A percentile compares a stretch with the other conserved stretches of the same genome.
These are phyloP conservation scores for Agrotis clavis DNA, from an alignment of 2,888 invertebrate species.

Conservation along the genomic window DNA sequence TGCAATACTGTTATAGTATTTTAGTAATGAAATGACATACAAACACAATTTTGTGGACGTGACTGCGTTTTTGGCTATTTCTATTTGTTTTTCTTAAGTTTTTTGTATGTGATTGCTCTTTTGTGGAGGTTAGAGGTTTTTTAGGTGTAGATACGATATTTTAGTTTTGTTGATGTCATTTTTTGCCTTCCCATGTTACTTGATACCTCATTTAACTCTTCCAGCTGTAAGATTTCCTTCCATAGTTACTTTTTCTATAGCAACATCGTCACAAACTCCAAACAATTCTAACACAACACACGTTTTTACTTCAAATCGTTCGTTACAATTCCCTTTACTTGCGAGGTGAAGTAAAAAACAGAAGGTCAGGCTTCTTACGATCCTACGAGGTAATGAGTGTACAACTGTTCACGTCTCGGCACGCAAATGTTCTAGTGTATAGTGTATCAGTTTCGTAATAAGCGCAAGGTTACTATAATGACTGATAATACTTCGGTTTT, in stretches of 20 bases:
- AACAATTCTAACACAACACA: constrained; percentile 40
- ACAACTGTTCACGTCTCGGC: constrained; percentile 68
- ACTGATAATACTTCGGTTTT: constrained; percentile 60
- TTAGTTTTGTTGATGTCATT: background rate
- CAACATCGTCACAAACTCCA: background rate
- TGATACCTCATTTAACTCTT: background rate
- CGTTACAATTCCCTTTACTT: constrained; percentile 61
- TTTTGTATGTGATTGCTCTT: constrained; percentile 19
- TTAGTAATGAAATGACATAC: constrained; percentile 59
- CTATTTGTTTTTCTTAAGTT: background rate
- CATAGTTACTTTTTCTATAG: background rate
- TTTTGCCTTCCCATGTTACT: background rate
- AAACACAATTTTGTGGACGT: constrained; percentile 57
- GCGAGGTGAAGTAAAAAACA: constrained; percentile 59
- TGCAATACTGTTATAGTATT: constrained; percentile 64
- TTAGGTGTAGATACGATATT: background rate
- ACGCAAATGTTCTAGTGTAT: constrained; percentile 65
- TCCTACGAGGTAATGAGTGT: constrained; percentile 70
- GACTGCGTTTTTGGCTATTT: constrained; percentile 43
- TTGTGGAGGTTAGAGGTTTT: constrained; percentile 31
- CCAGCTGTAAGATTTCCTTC: background rate
- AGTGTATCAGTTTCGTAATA: constrained; percentile 68
- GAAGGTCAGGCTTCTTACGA: constrained; percentile 75
- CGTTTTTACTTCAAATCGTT: constrained; percentile 49
- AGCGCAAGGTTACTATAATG: constrained; percentile 65